These are phyloP conservation scores for Drosophila sulfurigaster DNA, from an alignment of 1,140 invertebrate genomes.

Conservation along the genomic window DNA sequence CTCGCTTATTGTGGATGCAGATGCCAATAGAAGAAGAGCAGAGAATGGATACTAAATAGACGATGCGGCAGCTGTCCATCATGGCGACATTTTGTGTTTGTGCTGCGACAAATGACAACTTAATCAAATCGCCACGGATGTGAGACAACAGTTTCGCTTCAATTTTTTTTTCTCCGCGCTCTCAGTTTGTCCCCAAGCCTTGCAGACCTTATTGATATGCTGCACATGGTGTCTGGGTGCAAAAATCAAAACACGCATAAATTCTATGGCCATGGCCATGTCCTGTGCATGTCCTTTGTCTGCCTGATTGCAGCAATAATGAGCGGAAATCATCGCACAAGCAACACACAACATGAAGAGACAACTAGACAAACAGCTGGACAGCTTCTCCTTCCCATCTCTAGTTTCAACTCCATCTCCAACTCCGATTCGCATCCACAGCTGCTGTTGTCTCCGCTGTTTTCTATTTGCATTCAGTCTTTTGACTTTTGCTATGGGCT, in stretches of 20 bases:
- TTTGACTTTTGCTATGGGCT: constrained; percentile 44
- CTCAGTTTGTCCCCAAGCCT: background rate
- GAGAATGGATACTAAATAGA: constrained; percentile 13
- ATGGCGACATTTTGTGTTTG: constrained; percentile 28
- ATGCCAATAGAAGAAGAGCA: background rate
- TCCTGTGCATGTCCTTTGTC: constrained; percentile 39
- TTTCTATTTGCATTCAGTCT: constrained; percentile 53
- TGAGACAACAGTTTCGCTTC: constrained; percentile 54
- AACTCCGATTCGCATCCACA: background rate
- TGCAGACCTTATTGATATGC: constrained; percentile 68
- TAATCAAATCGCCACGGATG: constrained; percentile 74
- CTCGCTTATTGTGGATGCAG: constrained; percentile 18
- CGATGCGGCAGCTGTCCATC: constrained; percentile 39
- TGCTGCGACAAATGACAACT: constrained; percentile 69
- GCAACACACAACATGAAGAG: constrained; percentile 46
- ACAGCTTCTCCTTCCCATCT: constrained; percentile 22
- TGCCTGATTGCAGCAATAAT: constrained; percentile 77
- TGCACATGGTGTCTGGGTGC: constrained; percentile 67
- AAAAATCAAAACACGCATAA: constrained; percentile 78
- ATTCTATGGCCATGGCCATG: constrained; percentile 51
- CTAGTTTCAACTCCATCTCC: background rate
- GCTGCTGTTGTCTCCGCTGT: constrained; percentile 3
- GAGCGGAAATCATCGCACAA: constrained; percentile 72
- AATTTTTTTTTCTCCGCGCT: constrained; percentile 58
- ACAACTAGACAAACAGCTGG: constrained; percentile 48